Conservation (phyloP, 2,797 vertebrate species). For the Picus viridis region DNA sequence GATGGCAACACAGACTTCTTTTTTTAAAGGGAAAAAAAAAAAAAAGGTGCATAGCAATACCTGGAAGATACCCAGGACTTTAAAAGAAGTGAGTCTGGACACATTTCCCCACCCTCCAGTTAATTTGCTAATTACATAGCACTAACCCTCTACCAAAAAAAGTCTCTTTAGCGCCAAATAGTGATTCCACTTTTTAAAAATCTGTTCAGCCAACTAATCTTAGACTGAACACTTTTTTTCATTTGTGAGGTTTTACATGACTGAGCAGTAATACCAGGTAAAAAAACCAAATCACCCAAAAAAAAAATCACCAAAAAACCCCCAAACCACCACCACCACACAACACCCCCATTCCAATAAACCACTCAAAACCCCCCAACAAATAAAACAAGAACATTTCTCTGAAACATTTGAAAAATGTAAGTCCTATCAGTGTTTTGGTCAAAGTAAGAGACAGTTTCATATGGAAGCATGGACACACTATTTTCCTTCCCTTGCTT, state of each 20-base stretch:
- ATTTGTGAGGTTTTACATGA: background rate
- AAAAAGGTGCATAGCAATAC: background rate
- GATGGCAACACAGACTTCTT: background rate
- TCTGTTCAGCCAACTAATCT: background rate
- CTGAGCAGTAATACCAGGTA: background rate
- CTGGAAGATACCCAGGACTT: background rate
- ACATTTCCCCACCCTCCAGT: background rate
- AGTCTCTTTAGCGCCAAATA: background rate
- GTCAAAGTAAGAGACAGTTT: background rate
- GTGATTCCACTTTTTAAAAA: background rate
- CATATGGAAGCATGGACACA: background rate
- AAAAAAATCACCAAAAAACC: no score
- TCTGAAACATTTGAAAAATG: background rate
- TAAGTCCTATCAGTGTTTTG: background rate
- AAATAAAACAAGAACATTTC: background rate
- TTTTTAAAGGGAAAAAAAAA: background rate
- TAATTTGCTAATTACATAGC: background rate
- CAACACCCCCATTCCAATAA: no score
- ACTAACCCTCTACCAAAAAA: background rate
- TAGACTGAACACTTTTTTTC: background rate
- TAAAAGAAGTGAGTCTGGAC: background rate
- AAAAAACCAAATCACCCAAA: no score
- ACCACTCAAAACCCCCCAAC: background rate
- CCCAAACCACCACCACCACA: no score
- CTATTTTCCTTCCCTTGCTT: background rate